These are phyloP conservation scores for Hippocampus zosterae DNA, from an alignment of 2,113 vertebrate genomes.

Conservation along the genomic window DNA sequence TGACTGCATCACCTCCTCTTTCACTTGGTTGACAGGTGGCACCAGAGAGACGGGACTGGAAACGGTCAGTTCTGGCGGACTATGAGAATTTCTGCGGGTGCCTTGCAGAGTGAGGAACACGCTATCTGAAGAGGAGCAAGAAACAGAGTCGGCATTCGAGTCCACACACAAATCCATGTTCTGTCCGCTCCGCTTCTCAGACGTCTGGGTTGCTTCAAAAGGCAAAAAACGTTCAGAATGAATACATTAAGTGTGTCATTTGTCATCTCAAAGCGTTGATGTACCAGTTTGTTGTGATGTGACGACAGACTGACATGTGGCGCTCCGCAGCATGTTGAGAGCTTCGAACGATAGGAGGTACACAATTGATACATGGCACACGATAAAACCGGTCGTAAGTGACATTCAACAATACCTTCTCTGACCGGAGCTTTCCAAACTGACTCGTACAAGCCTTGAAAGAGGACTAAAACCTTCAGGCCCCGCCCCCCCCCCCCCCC, in stretches of 20 bases:
- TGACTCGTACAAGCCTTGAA: constrained; percentile 3
- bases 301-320: fast-evolving
- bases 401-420: constrained; percentile 37
- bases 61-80: neutral
- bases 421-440: constrained; percentile 24
- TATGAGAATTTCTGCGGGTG: neutral
- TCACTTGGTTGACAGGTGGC: neutral
- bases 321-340: constrained; percentile 17
- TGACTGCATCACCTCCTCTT: neutral
- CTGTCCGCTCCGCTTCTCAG: neutral
- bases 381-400: neutral
- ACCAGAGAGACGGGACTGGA: neutral
- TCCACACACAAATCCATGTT: neutral
- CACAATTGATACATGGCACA: neutral
- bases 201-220: constrained; percentile 2
- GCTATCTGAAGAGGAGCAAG: neutral
- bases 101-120: neutral
- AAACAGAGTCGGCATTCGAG: neutral
- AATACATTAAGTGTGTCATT: neutral
- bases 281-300: constrained; percentile 19
- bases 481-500: neutral
- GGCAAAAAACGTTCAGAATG: neutral
- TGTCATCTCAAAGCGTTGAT: neutral
- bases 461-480: constrained; percentile 20
- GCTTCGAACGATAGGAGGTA: constrained; percentile 27